Evolutionary conservation across 2,797 vertebrate species (phyloP).

Genomic region (Poeciliopsis paucimaculata): DNA sequence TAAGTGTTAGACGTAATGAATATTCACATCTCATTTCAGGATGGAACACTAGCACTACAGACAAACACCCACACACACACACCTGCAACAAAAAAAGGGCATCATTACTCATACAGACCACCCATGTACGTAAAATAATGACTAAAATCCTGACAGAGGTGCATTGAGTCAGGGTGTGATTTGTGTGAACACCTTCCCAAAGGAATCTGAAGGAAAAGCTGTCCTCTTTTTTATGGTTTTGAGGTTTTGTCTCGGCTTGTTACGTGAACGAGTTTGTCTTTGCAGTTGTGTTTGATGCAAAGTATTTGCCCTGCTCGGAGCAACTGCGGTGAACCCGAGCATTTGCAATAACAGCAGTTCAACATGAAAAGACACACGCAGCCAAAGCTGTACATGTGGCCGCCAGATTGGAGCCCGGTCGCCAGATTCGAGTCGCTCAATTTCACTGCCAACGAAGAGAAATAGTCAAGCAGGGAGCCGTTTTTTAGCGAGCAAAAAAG

Average conservation of each 20-base stretch:
- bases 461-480: slow-evolving; percentile 52
- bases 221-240: slow-evolving; percentile 15
- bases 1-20: slow-evolving; percentile 61
- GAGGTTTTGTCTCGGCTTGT: slow-evolving; percentile 26
- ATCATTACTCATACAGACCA: slow-evolving; percentile 50
- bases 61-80: slow-evolving; percentile 38
- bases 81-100: slow-evolving; percentile 40
- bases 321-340: slow-evolving; percentile 49
- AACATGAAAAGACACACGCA: slow-evolving; percentile 56
- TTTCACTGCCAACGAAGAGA: slow-evolving; percentile 51
- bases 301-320: slow-evolving; percentile 40
- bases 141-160: slow-evolving; percentile 18
- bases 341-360: slow-evolving; percentile 44
- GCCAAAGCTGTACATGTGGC: slow-evolving; percentile 67
- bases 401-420: slow-evolving; percentile 67
- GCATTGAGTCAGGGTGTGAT: slow-evolving; percentile 15
- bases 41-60: slow-evolving; percentile 23
- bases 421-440: slow-evolving; percentile 65
- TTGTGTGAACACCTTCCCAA: slow-evolving; percentile 7
- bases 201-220: not conserved
- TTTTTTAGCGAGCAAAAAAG: slow-evolving; percentile 64
- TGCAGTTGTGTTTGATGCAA: slow-evolving; percentile 39
- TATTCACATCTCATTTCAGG: slow-evolving; percentile 69
- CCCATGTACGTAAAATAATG: slow-evolving; percentile 31
- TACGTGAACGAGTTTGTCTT: slow-evolving; percentile 54